A percentile compares a stretch with the other conserved stretches of the same genome.
phyloP scores from a whole-genome alignment of 2,113 vertebrate genomes.

The Chaetodon auriga region DNA sequence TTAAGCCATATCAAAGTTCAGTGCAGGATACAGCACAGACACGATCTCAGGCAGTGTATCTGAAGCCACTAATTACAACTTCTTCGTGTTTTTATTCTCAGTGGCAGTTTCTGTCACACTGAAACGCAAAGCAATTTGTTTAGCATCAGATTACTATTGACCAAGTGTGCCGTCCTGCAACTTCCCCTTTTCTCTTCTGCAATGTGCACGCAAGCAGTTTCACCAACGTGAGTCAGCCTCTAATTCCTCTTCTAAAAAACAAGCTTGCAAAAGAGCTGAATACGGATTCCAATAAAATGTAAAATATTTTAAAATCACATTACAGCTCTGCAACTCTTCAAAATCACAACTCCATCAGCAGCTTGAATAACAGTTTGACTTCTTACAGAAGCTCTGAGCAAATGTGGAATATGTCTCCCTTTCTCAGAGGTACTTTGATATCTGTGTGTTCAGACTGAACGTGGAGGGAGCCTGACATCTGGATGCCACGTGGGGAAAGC shows the following conservation, averaged over 20 bases:
- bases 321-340: background rate
- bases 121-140: constrained; percentile 39
- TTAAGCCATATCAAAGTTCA: constrained; percentile 48
- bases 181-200: constrained; percentile 60
- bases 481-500: constrained; percentile 63
- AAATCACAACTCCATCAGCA: background rate
- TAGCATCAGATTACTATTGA: constrained; percentile 50
- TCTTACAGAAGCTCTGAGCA: background rate
- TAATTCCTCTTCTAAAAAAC: constrained; percentile 29
- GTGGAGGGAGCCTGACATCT: constrained; percentile 58
- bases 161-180: constrained; percentile 5
- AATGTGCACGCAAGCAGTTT: background rate
- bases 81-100: constrained; percentile 50
- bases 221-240: background rate
- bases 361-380: background rate
- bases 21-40: constrained; percentile 16
- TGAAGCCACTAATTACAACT: constrained; percentile 55
- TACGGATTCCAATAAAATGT: background rate
- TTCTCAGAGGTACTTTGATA: constrained; percentile 11
- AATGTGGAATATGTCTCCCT: background rate
- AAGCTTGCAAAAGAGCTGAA: background rate
- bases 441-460: constrained; percentile 15
- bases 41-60: constrained; percentile 24
- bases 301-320: background rate
- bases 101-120: constrained; percentile 45